Conservation (phyloP, 2,888 invertebrate species). For the Drosophila suboccidentalis region DNA sequence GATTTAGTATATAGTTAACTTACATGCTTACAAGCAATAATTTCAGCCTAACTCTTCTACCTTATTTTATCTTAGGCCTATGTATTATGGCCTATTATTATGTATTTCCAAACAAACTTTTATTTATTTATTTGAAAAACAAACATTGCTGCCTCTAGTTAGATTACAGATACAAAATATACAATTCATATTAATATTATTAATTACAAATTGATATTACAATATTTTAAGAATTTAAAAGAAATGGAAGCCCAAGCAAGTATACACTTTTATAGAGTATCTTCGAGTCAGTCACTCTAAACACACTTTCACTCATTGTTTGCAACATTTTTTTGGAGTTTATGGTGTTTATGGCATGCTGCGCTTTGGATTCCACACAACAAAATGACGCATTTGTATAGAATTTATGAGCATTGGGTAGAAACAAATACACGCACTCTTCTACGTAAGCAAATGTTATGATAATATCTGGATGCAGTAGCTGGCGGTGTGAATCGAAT, state of each 20-base stretch:
- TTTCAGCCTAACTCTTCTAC: not conserved
- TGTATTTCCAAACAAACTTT: no score
- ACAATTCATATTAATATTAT: no score
- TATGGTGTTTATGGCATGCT: conserved; percentile 57
- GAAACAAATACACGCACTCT: conserved; percentile 13
- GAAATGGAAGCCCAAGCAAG: no score
- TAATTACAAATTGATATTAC: no score
- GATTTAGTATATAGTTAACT: not conserved
- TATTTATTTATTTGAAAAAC: no score
- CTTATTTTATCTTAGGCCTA: not conserved
- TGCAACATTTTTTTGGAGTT: conserved; percentile 23
- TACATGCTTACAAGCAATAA: not conserved
- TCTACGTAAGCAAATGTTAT: conserved; percentile 21
- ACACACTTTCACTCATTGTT: conserved; percentile 21
- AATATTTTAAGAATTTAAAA: no score
- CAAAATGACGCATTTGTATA: conserved; percentile 57
- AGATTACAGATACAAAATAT: no score
- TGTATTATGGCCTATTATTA: no score
- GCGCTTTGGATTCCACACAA: conserved; percentile 50
- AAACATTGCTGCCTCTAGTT: no score
- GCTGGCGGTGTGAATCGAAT: conserved; percentile 1
- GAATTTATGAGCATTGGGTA: conserved; percentile 46
- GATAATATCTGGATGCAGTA: conserved; percentile 20
- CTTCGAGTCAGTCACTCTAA: not conserved
- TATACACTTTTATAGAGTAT: not conserved